phyloP scores from a whole-genome alignment of 2,113 vertebrate species.

The Apodemus sylvaticus region DNA sequence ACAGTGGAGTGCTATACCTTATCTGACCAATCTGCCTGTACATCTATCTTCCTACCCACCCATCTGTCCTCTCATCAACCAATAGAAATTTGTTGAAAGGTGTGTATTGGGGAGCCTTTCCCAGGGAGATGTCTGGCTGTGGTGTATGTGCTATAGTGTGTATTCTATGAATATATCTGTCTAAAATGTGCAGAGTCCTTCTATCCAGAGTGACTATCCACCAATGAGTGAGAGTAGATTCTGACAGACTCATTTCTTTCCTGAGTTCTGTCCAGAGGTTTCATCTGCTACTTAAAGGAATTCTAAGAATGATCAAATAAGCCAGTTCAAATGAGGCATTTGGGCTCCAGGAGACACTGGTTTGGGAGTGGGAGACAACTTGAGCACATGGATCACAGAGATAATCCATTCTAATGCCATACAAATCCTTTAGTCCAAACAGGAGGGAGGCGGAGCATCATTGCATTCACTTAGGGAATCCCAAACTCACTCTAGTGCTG shows the following conservation, averaged over 20 bases:
- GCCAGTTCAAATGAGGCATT: neutral
- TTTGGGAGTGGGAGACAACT: neutral
- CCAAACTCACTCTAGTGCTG: neutral
- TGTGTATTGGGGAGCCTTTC: neutral
- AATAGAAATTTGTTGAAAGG: neutral
- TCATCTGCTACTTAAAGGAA: slow-evolving; percentile 24
- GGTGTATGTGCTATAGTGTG: neutral
- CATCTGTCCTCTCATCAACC: neutral
- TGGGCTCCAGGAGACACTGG: neutral
- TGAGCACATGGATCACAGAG: neutral
- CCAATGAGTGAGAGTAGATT: neutral
- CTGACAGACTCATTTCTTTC: neutral
- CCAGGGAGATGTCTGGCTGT: neutral
- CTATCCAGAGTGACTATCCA: neutral
- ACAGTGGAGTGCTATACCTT: neutral
- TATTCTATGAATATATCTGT: neutral
- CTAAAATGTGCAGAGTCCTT: neutral
- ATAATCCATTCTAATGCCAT: neutral
- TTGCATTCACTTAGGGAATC: neutral
- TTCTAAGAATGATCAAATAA: slow-evolving; percentile 46
- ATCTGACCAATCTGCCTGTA: neutral
- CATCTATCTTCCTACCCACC: neutral
- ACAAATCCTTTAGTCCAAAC: neutral
- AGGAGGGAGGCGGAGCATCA: neutral
- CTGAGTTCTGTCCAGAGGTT: slow-evolving; percentile 7